Conservation (phyloP, 2,888 invertebrate genomes). For the Eurytoma californica region DNA sequence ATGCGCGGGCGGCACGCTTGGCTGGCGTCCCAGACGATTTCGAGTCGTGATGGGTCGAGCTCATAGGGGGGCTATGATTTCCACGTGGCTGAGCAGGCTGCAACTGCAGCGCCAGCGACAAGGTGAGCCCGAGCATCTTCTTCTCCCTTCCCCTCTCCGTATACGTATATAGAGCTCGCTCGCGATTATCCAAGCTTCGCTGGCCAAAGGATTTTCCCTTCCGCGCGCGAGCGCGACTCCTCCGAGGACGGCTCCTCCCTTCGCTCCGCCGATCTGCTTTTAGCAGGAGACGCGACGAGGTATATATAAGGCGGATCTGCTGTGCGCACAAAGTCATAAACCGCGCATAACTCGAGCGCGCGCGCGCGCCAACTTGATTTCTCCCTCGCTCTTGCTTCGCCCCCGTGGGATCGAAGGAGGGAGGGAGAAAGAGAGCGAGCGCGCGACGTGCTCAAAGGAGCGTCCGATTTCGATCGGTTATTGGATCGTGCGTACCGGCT, state of each 20-base stretch:
- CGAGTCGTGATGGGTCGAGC: slow-evolving; percentile 68
- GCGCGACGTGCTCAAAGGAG: slow-evolving; percentile 38
- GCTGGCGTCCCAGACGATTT: slow-evolving; percentile 68
- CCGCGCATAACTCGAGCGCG: slow-evolving; percentile 16
- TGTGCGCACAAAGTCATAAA: slow-evolving; percentile 32
- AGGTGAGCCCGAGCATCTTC: slow-evolving; percentile 47
- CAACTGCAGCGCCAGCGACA: slow-evolving; percentile 64
- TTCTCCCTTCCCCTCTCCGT: slow-evolving; percentile 48
- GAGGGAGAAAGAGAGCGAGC: background rate
- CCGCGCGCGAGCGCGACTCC: slow-evolving; percentile 40
- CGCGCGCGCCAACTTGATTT: slow-evolving; percentile 38
- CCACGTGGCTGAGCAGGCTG: slow-evolving; percentile 69
- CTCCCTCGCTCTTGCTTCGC: background rate
- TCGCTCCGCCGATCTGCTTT: background rate
- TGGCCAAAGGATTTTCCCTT: slow-evolving; percentile 72
- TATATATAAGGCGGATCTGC: background rate
- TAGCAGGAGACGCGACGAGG: background rate
- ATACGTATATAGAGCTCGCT: slow-evolving; percentile 28
- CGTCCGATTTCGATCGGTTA: slow-evolving; percentile 64
- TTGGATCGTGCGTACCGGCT: slow-evolving; percentile 58
- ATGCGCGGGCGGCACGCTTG: slow-evolving; percentile 54
- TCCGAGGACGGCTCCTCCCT: slow-evolving; percentile 42
- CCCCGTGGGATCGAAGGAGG: background rate
- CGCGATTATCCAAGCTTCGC: slow-evolving; percentile 72
- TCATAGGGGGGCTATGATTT: slow-evolving; percentile 68